Base-by-base conservation (phyloP, 2,797 vertebrate genomes). In the Artibeus lituratus region DNA sequence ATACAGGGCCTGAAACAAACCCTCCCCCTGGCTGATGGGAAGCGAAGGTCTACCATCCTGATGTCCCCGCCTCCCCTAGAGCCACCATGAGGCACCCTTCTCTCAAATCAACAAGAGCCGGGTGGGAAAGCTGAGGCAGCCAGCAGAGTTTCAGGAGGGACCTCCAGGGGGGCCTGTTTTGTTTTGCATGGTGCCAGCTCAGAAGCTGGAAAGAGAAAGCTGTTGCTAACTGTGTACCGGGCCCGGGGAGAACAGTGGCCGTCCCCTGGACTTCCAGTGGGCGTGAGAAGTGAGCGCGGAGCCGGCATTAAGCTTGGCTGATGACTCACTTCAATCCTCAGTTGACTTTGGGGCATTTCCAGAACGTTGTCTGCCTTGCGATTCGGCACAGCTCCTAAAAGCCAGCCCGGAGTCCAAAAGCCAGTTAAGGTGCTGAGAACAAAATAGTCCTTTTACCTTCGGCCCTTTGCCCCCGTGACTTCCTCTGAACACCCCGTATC, bases 331-430 rank as follows among this genome's bases (percentile, higher is more conserved):
- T 16, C 35, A 18, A 44, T 21, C 62, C 73, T 3, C 0, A 51
- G 80, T 91, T 84, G 95, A 83, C 78, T 92, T 76, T 95, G 95
- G 85, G 92, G 47, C 1, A 0, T 65, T 97, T 96, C 94, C 94
- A 95, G 92, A 47, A 49, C 24, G 19, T 39, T 47, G 85, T 92
- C 92, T 91, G 53, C 51, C 1, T 2, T 57, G 67, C 82, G 44
- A 32, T 87, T 85, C 22, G 7, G 95, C 57, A 69, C 82, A 85
- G 95, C 53, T 89, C 72, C 93, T 85, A 26, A 69, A 78, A 96
- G 87, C 91, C 86, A 74, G 72, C 55, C 26, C 83, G 35, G 9
- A 10, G 73, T 76, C 91, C 94, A 39, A 95, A 78, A 84, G 35
- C 89, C 87, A 77, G 39, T 35, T 32, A 57, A 94, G 94, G 83